Base-by-base conservation (phyloP, 2,113 vertebrate species). In the Gasterosteus aculeatus region DNA sequence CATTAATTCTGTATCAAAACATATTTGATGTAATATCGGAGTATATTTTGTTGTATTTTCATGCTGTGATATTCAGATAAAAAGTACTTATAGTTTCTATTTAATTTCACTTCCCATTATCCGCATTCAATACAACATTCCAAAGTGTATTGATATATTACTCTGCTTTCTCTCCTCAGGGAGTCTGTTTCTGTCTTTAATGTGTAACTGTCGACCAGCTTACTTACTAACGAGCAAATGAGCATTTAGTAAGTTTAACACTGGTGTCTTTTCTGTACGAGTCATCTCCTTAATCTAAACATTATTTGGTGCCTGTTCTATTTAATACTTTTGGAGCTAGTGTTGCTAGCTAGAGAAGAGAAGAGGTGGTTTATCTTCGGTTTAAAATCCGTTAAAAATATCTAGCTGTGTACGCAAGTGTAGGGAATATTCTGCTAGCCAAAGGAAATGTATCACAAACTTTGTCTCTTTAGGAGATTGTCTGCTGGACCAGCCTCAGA, bases 401-500 rank as follows among this genome's bases (percentile, higher is more conserved):
- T 44, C 42, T 44, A 44, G 3, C 44, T 46, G 39, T 41, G 39
- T 41, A 41, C 39, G 47, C 18, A 19, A 49, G 47, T 56, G 22
- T 26, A 33, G 10, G 7, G 31, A 31, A 57, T 33, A 53, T 33
- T 57, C 16, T 29, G 29, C 31, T 16, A 16, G 6, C 15, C 29
- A 57, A 7, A 54, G 5, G 18, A 49, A 7, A 7, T 49, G 47
- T 11, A 26, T 14, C 39, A 42, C n/a, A 16, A 44, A 44, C 44
- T 81, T 81, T 67, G 16, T 88, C 61, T 72, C 35, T 78, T 39
- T 12, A 98, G 97, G 97, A 1, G 96, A 98, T 82, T 99, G 98
- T 59, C 89, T 99, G 78, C 84, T 99, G 90, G 97, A 98, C 86
- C 96, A 96, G 70, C 98, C 98, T 1, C 92, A 96, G 89, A 98